Percentiles rank a stretch among this genome's conserved stretches.
Evolutionary conservation across 2,888 invertebrate genomes (phyloP).

Genomic region (Idaea dimidiata): DNA sequence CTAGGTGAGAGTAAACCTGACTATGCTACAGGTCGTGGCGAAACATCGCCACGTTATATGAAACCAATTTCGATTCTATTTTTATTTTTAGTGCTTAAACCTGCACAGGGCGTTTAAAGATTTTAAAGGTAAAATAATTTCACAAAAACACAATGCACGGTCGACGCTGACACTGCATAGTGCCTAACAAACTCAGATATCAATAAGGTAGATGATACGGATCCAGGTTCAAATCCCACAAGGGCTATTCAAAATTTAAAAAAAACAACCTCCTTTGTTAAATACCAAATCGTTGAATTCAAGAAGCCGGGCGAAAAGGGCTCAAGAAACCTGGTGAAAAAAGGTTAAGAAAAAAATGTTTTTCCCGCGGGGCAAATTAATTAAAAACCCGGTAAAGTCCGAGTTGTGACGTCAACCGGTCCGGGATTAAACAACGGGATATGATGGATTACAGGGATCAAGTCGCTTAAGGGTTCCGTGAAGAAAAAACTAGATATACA

Average conservation of each 20-base stretch:
- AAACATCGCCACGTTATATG: too few species aligned
- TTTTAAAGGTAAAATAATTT: too few species aligned
- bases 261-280: background rate
- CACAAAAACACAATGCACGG: too few species aligned
- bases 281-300: background rate
- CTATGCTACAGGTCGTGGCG: too few species aligned
- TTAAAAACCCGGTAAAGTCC: slow-evolving; percentile 18
- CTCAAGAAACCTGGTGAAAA: background rate
- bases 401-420: slow-evolving; percentile 14
- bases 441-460: slow-evolving; percentile 30
- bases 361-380: slow-evolving; percentile 18
- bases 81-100: too few species aligned
- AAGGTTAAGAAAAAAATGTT: slow-evolving; percentile 3
- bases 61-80: too few species aligned
- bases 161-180: too few species aligned
- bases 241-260: background rate
- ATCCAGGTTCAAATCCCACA: background rate
- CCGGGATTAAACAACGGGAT: slow-evolving; percentile 24
- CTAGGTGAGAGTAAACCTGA: too few species aligned
- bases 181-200: too few species aligned
- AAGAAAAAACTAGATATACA: background rate
- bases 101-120: too few species aligned
- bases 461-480: slow-evolving; percentile 15
- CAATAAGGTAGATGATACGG: too few species aligned
- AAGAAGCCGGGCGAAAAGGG: background rate